These are phyloP conservation scores for Gymnoscopelus braueri DNA, from an alignment of 2,797 vertebrate species.

Conservation along the genomic window DNA sequence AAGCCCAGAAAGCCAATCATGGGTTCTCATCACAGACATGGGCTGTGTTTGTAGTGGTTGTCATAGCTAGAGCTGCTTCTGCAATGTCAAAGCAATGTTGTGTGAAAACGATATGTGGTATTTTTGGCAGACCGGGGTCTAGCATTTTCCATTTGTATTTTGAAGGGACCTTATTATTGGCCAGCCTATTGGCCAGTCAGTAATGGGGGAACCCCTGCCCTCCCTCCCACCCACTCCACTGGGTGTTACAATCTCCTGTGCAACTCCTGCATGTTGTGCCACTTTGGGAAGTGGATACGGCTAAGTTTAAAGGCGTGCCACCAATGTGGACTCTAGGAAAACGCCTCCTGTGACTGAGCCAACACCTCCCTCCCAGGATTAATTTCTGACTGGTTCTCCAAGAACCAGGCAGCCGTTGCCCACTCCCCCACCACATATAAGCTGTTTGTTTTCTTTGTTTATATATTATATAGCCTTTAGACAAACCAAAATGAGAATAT, in stretches of 20 bases:
- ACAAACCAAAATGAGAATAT: neutral
- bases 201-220: slow-evolving; percentile 45
- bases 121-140: slow-evolving; percentile 46
- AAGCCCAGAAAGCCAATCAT: slow-evolving; percentile 57
- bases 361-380: slow-evolving; percentile 36
- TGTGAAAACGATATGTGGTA: slow-evolving; percentile 63
- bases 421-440: slow-evolving; percentile 21
- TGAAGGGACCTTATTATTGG: slow-evolving; percentile 35
- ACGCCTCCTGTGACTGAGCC: slow-evolving; percentile 36
- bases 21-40: slow-evolving; percentile 43
- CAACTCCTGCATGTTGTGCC: slow-evolving; percentile 23
- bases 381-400: slow-evolving; percentile 23
- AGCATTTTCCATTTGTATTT: slow-evolving; percentile 67
- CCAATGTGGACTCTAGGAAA: slow-evolving; percentile 42
- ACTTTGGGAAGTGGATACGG: slow-evolving; percentile 33
- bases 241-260: slow-evolving; percentile 35
- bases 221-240: neutral
- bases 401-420: slow-evolving; percentile 54
- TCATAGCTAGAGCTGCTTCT: slow-evolving; percentile 47
- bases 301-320: slow-evolving; percentile 62
- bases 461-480: neutral
- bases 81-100: slow-evolving; percentile 33
- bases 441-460: slow-evolving; percentile 17
- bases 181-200: neutral
- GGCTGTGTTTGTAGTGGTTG: slow-evolving; percentile 49